Base-by-base conservation (phyloP, 2,113 vertebrate species). In the Rhinolophus ferrumequinum region DNA sequence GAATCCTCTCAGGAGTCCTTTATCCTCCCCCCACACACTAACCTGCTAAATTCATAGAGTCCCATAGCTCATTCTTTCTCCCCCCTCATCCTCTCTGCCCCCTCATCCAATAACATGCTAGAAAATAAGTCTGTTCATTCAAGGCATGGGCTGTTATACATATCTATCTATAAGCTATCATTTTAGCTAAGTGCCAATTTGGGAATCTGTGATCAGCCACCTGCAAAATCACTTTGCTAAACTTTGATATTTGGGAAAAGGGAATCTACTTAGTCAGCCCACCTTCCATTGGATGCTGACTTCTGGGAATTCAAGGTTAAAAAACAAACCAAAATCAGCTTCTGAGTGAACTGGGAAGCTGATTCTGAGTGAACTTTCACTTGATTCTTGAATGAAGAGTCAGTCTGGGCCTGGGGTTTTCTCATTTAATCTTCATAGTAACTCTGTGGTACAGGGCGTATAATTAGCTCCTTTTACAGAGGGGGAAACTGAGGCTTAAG, bases 11-110 rank as follows among this genome's bases (percentile, higher is more conserved):
- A 90, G 89, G 88, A 54, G 88, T 90, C 64, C 69, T 67, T 79
- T 33, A n/a, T 88, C 24, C 77, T 69, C 64, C 35, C 38, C 13
- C 24, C 14, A 56, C 28, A 38, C 26, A 60, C 79, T 85, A 92
- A 54, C 75, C 14, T 86, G 41, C 18, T 88, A 35, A 70, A 94
- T 86, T 98, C 96, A 98, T 95, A 95, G 98, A 97, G 93, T 97
- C 97, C 54, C 13, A 47, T n/a, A 62, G 22, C 52, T 44, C 41
- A 44, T 44, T 44, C 41, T 44, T 44, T 44, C 41, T 44, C 41
- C 41, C 41, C 41, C 41, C 76, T 96, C 56, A 88, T 80, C 44
- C 84, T 33, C n/a, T 88, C 83, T 24, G 19, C 2, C 28, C n/a
- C 80, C 5, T 84, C 89, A 11, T 50, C 16, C 24, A 82, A 47